A percentile compares a stretch with the other conserved stretches of the same genome.
These are phyloP conservation scores for Drymodes brunneopygia DNA, from an alignment of 2,113 vertebrate species.

Conservation along the genomic window DNA sequence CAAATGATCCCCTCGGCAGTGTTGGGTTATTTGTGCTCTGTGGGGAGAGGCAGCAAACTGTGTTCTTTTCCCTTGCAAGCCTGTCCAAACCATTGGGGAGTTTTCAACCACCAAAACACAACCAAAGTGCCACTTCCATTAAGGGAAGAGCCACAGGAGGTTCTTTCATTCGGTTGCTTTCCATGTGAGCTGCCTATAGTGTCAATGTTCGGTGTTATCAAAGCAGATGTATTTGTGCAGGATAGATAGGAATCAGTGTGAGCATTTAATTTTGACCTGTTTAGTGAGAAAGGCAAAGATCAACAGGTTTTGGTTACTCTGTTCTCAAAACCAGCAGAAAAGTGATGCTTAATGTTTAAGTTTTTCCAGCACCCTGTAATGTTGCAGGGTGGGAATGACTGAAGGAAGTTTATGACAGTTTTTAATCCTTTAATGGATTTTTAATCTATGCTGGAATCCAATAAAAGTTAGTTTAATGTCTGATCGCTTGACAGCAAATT, in stretches of 20 bases:
- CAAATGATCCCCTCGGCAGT: background rate
- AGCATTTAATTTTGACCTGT: background rate
- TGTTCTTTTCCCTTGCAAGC: background rate
- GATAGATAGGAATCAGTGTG: background rate
- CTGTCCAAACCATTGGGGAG: background rate
- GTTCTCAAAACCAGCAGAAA: background rate
- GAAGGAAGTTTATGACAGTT: background rate
- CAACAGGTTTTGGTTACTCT: background rate
- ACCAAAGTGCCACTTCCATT: background rate
- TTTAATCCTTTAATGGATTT: conserved; percentile 32
- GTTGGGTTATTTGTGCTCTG: background rate
- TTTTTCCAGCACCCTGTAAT: background rate
- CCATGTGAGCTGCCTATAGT: background rate
- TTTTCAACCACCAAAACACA: background rate
- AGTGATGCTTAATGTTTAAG: background rate
- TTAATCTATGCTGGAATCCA: background rate
- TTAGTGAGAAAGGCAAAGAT: background rate
- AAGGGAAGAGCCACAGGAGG: background rate
- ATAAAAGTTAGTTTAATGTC: background rate
- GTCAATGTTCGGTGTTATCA: background rate
- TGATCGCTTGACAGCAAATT: background rate
- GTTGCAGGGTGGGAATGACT: background rate
- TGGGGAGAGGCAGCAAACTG: background rate
- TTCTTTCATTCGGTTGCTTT: background rate
- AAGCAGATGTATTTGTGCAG: background rate